Evolutionary conservation across 2,888 invertebrate genomes (phyloP).

Genomic region (Sphaerophoria rueppellii): DNA sequence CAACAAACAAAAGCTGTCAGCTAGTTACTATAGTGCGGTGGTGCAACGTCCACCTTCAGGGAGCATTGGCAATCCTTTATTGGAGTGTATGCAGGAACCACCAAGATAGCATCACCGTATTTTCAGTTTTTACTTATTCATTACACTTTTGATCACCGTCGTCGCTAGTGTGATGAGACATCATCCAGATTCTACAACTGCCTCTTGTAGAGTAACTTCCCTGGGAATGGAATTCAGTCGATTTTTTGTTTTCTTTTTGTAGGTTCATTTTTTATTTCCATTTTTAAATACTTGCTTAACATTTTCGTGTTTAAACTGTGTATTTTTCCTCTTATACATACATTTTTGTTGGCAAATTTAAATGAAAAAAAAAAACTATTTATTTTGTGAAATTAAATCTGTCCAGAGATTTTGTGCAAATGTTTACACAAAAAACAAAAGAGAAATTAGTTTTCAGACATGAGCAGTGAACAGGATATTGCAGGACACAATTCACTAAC

Average conservation of each 20-base stretch:
- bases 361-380: no score
- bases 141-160: conserved; percentile 49
- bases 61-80: background rate
- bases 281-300: background rate
- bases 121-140: conserved; percentile 21
- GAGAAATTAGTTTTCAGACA: no score
- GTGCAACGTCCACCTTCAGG: background rate
- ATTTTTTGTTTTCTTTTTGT: background rate
- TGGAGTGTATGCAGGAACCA: background rate
- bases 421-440: no score
- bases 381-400: no score
- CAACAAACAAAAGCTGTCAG: background rate
- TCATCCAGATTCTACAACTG: conserved; percentile 5
- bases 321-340: background rate
- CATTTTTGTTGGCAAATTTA: no score
- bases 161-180: conserved; percentile 14
- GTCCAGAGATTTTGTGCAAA: no score
- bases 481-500: no score
- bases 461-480: no score
- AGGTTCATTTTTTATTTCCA: background rate
- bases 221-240: background rate
- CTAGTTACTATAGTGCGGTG: background rate
- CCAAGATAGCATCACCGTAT: no score
- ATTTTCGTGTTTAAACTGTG: background rate
- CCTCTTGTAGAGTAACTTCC: background rate